These are phyloP conservation scores for Subacronicta megacephala DNA, from an alignment of 2,888 invertebrate genomes.

Conservation along the genomic window DNA sequence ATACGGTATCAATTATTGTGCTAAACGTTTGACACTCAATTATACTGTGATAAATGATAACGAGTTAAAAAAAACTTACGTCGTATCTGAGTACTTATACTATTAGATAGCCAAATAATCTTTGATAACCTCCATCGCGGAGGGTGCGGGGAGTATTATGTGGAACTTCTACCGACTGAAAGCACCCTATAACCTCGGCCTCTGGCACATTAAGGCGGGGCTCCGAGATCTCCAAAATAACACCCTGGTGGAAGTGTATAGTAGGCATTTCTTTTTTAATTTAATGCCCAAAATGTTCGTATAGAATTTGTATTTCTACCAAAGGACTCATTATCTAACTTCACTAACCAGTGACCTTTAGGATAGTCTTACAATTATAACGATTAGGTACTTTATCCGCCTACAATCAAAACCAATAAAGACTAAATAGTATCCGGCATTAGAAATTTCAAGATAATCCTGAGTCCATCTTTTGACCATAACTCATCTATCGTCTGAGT, in stretches of 20 bases:
- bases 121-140: too few relatives aligned
- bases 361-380: slow-evolving; percentile 18
- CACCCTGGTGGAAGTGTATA: too few relatives aligned
- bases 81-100: too few relatives aligned
- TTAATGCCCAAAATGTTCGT: slow-evolving; percentile 19
- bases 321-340: slow-evolving; percentile 11
- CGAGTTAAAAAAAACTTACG: slow-evolving; percentile 13
- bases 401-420: slow-evolving; percentile 51
- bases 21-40: slow-evolving; percentile 46
- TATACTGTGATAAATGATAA: slow-evolving; percentile 48
- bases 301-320: neutral
- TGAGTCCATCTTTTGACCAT: slow-evolving; percentile 73
- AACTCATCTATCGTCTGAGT: slow-evolving; percentile 81
- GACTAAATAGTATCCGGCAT: slow-evolving; percentile 44
- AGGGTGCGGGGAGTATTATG: too few relatives aligned
- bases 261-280: too few relatives aligned
- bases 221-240: too few relatives aligned
- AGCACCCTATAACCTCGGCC: too few relatives aligned
- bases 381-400: slow-evolving; percentile 25
- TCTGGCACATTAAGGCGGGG: too few relatives aligned
- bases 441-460: slow-evolving; percentile 48
- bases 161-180: too few relatives aligned
- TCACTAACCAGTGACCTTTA: slow-evolving; percentile 25
- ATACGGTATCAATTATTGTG: slow-evolving; percentile 51
- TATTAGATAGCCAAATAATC: too few relatives aligned